phyloP scores from a whole-genome alignment of 2,888 invertebrate species.

The Amorpha juglandis region DNA sequence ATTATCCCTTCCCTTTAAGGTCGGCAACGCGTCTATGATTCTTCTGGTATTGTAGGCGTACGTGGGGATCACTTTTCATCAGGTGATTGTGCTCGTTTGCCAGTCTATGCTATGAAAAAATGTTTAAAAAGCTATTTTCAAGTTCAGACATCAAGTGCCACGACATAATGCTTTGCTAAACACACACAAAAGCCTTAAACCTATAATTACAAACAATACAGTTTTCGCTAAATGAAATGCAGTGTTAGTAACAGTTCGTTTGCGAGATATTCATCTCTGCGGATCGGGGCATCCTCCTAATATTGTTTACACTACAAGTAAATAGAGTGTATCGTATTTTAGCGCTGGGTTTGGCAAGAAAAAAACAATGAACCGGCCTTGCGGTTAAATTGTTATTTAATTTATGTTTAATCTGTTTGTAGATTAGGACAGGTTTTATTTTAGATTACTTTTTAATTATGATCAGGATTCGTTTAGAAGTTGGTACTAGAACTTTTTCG shows the following conservation, averaged over 20 bases:
- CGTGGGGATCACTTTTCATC: no score
- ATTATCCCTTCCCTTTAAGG: no score
- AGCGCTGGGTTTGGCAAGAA: constrained; percentile 10
- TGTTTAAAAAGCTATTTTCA: no score
- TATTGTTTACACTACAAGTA: constrained; percentile 44
- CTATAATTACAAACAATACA: background rate
- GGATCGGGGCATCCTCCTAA: constrained; percentile 39
- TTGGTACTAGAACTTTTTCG: no score
- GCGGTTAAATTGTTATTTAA: constrained; percentile 37
- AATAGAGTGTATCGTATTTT: constrained; percentile 52
- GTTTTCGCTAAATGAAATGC: background rate
- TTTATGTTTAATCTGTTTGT: constrained; percentile 17
- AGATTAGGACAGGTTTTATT: background rate
- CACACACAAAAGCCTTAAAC: background rate
- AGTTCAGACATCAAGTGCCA: no score
- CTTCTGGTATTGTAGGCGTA: no score
- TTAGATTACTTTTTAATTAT: no score
- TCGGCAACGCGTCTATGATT: no score
- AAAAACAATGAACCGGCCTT: constrained; percentile 28
- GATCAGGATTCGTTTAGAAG: no score
- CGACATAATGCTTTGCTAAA: no score
- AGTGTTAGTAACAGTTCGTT: constrained; percentile 6
- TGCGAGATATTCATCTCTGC: constrained; percentile 31
- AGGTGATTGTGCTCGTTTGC: no score
- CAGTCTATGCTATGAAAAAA: no score